Evolutionary conservation across 1,140 invertebrate species (phyloP), one percentile per base, ranked within the genome.

Genomic region (Andricus grossulariae): DNA sequence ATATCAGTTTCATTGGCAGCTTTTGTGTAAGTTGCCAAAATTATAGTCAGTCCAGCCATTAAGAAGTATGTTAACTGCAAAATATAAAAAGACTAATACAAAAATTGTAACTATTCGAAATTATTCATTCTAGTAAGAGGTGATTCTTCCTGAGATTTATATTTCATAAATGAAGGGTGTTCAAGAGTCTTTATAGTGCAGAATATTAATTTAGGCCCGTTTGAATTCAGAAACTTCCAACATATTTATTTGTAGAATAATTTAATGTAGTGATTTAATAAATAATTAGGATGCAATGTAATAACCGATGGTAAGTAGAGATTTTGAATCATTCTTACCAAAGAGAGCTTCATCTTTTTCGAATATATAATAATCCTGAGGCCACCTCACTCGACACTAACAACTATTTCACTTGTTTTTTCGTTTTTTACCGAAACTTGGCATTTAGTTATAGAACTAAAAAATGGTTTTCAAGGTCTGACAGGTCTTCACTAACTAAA

Each of bases 401-500:
- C 55, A 60, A 39, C 25, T 2, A n/a, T 54, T 39, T 50, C 70
- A 54, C 50, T 72, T 73, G 15, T 57, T 16, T 51, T 15, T 45
- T n/a, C 39, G 73, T 19, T 83, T 76, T 49, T 5, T 70, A 66
- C 77, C 16, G 12, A 49, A 25, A 51, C 12, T 54, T 57, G 71
- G 71, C 73, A 86, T 84, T 82, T 78, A 84, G 84, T 78, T 77
- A 71, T 70, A 77, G 73, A 49, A 60, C 66, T 57, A 71, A 76
- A 83, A 84, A 82, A 83, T 88, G 76, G 74, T 78, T 84, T 83
- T 88, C 74, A 80, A 86, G 81, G 87, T 86, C 87, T 82, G 82
- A 88, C 83, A 83, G 82, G 83, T 85, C 81, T 80, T 75, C 74
- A 81, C 75, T 82, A 87, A 91, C 91, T 91, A 91, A 90, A 45